These are phyloP conservation scores for Aphelenchoides besseyi DNA, from an alignment of 1,140 invertebrate species.

Conservation along the genomic window DNA sequence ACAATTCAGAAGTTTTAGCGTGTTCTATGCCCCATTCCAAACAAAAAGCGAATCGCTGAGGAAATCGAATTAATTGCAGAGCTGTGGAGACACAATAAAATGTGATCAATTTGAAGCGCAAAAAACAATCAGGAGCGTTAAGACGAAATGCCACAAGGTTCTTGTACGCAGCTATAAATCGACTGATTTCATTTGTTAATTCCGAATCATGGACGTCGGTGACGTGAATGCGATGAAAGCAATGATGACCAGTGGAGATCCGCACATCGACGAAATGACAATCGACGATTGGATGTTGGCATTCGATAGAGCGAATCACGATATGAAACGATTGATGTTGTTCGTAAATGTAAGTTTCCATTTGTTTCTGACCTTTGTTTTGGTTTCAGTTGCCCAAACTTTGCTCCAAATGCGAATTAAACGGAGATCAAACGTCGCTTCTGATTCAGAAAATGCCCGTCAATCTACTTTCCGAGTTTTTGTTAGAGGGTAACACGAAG, in stretches of 20 bases:
- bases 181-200: neutral
- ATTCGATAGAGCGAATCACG: neutral
- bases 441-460: neutral
- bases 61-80: constrained; percentile 1
- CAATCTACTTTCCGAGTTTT: neutral
- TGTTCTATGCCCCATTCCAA: neutral
- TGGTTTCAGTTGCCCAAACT: neutral
- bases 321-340: neutral
- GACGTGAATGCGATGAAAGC: neutral
- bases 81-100: neutral
- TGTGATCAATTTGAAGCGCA: constrained; percentile 10
- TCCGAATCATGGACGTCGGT: no score
- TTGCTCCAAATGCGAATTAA: neutral
- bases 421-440: neutral
- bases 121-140: constrained; percentile 17
- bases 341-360: neutral
- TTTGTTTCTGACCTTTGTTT: neutral
- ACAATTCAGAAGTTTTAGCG: no score
- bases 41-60: neutral
- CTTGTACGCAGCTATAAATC: neutral
- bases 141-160: no score
- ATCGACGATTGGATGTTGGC: neutral
- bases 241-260: neutral
- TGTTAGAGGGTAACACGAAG: neutral
- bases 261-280: neutral